These are phyloP conservation scores for Glyptemys insculpta DNA, from an alignment of 2,797 vertebrate genomes.

Conservation along the genomic window DNA sequence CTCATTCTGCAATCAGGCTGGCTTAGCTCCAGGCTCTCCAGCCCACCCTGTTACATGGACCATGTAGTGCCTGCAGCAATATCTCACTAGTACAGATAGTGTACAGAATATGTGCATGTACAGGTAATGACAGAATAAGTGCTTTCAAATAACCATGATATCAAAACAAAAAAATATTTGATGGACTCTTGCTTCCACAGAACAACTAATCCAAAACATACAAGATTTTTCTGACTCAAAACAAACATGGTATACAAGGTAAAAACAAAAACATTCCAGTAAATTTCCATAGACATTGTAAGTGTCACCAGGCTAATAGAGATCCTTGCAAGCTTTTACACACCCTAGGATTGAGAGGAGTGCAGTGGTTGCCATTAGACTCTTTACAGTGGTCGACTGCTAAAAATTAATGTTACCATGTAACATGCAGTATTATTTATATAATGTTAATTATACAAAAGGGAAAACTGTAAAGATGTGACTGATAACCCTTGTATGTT, in stretches of 20 bases:
- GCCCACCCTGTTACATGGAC: neutral
- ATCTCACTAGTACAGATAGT: neutral
- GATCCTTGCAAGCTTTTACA: neutral
- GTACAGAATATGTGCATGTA: neutral
- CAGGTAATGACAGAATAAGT: neutral
- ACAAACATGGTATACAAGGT: neutral
- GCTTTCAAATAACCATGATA: neutral
- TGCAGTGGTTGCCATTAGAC: neutral
- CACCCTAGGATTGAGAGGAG: neutral
- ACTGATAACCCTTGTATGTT: neutral
- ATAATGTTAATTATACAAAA: neutral
- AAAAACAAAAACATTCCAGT: neutral
- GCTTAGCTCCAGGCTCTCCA: neutral
- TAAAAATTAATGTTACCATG: neutral
- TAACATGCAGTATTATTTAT: neutral
- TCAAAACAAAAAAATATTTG: neutral
- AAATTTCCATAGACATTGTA: neutral
- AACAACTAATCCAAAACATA: neutral
- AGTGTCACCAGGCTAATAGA: neutral
- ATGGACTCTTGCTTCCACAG: neutral
- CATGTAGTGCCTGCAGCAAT: neutral
- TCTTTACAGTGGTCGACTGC: neutral
- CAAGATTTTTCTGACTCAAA: neutral
- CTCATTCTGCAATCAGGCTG: neutral
- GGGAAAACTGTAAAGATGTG: neutral